A percentile compares a stretch with the other conserved stretches of the same genome.
Conservation (phyloP, 1,140 invertebrate species). For the Octopus bimaculoides region DNA sequence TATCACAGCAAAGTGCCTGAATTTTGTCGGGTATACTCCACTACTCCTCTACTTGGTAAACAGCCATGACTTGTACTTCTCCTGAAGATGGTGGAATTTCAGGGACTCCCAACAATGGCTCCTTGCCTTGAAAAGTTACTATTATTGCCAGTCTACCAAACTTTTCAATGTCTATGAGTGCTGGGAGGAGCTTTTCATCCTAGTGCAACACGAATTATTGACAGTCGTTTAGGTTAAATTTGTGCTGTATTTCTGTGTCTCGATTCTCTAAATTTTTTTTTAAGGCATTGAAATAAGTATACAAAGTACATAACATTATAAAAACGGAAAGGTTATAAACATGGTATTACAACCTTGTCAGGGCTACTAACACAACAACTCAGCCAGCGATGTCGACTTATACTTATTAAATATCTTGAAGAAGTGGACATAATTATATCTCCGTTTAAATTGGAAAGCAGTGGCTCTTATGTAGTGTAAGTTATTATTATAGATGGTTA, state of each 20-base stretch:
- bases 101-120: neutral
- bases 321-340: too few species aligned
- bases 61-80: neutral
- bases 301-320: too few species aligned
- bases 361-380: too few species aligned
- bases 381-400: too few species aligned
- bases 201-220: neutral
- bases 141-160: neutral
- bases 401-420: too few species aligned
- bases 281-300: too few species aligned
- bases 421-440: too few species aligned
- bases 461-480: too few species aligned
- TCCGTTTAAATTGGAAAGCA: too few species aligned
- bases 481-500: too few species aligned
- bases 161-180: neutral
- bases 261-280: neutral
- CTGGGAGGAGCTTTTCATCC: neutral
- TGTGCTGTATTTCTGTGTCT: neutral
- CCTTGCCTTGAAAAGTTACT: neutral
- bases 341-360: too few species aligned
- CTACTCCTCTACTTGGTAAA: neutral
- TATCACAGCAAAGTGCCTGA: neutral
- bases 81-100: neutral
- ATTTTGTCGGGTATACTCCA: neutral
- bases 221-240: conserved; percentile 1